A percentile compares a stretch with the other conserved stretches of the same genome.
phyloP scores from a whole-genome alignment of 2,888 invertebrate species.

The Ectemnius lituratus region DNA sequence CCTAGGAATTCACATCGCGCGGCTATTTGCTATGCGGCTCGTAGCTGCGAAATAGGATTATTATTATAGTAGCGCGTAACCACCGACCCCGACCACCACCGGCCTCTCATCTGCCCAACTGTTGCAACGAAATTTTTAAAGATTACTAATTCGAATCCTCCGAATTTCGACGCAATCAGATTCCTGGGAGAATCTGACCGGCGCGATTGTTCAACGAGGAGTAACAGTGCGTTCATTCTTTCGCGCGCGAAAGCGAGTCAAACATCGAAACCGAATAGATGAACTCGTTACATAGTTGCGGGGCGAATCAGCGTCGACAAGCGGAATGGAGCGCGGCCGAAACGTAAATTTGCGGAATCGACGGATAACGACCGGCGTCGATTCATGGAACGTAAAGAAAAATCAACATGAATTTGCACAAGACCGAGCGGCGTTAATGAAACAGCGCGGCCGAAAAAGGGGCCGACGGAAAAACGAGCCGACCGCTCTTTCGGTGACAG shows the following conservation, averaged over 20 bases:
- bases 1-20: constrained; percentile 64
- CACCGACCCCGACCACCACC: constrained; percentile 34
- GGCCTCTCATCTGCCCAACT: neutral
- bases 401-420: constrained; percentile 46
- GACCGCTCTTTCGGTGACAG: too few relatives aligned
- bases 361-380: constrained; percentile 32
- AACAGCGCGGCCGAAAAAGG: constrained; percentile 40
- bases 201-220: too few relatives aligned
- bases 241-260: too few relatives aligned
- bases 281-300: neutral
- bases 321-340: constrained; percentile 5
- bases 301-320: neutral
- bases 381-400: constrained; percentile 43
- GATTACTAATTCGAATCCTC: constrained; percentile 2
- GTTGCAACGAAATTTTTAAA: constrained; percentile 34
- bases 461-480: constrained; percentile 20
- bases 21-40: constrained; percentile 73
- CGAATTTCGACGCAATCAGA: too few relatives aligned
- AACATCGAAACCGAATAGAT: too few relatives aligned
- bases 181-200: too few relatives aligned
- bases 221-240: too few relatives aligned
- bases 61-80: constrained; percentile 67
- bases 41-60: constrained; percentile 73
- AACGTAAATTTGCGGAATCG: constrained; percentile 36
- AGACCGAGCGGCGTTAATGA: constrained; percentile 43